Conservation (phyloP, 1,140 invertebrate species). For the Zaprionus lachaisei region DNA sequence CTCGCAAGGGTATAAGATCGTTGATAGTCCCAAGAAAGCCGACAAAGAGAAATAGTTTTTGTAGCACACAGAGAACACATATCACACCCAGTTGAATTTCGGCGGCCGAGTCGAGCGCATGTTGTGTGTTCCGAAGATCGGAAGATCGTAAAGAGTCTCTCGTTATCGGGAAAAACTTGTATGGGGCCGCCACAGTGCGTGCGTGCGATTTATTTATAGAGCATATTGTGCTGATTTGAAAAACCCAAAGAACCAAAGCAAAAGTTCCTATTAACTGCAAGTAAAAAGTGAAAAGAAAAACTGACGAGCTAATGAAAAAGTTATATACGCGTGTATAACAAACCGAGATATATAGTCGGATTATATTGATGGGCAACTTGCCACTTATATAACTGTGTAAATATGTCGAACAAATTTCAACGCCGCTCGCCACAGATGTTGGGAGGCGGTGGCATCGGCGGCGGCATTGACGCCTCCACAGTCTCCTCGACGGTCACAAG, state of each 20-base stretch:
- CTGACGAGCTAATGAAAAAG: slow-evolving; percentile 2
- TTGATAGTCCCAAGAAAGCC: background rate
- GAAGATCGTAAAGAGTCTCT: slow-evolving; percentile 20
- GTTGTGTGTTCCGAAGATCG: slow-evolving; percentile 4
- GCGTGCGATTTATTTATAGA: slow-evolving; percentile 55
- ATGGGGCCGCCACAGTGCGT: slow-evolving; percentile 11
- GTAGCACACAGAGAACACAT: slow-evolving; percentile 13
- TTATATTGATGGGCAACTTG: background rate
- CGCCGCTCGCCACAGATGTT: slow-evolving; percentile 60
- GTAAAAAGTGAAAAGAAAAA: background rate
- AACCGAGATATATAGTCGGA: background rate
- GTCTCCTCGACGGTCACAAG: slow-evolving; percentile 87
- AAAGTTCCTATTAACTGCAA: slow-evolving; percentile 21
- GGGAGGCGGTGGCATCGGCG: slow-evolving; percentile 16
- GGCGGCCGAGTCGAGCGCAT: slow-evolving; percentile 54
- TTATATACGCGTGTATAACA: background rate
- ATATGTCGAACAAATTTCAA: slow-evolving; percentile 73
- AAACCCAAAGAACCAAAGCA: background rate
- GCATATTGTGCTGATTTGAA: slow-evolving; percentile 42
- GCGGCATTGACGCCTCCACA: slow-evolving; percentile 41
- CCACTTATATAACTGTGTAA: slow-evolving; percentile 52
- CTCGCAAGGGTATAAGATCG: background rate
- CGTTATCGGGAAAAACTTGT: slow-evolving; percentile 47
- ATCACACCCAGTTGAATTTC: slow-evolving; percentile 60
- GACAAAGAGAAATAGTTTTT: slow-evolving; percentile 45